Evolutionary conservation across 2,113 vertebrate species (phyloP).

Genomic region (Conger conger): DNA sequence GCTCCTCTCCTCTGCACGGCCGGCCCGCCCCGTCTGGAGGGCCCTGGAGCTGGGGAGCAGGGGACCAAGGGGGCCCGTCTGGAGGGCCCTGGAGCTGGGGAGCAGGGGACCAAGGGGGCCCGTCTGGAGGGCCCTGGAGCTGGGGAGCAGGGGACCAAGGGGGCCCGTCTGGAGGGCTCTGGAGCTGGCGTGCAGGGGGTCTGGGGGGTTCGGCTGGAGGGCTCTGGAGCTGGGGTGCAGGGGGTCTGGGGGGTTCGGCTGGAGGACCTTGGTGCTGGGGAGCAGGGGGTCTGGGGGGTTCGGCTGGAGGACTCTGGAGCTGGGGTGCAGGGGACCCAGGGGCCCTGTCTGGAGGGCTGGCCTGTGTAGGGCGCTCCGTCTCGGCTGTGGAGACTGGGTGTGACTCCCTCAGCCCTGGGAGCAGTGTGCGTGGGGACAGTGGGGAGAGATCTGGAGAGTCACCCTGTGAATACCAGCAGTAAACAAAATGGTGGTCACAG

Average conservation of each 20-base stretch:
- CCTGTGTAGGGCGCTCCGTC: not conserved
- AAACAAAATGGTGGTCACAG: not conserved
- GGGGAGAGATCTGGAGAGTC: not conserved
- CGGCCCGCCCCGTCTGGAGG: conserved; percentile 49
- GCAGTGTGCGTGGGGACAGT: not conserved
- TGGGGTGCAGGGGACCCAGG: conserved; percentile 34
- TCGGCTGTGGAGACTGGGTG: not conserved
- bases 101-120: conserved; percentile 17
- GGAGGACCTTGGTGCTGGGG: conserved; percentile 54
- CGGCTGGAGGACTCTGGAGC: conserved; percentile 55
- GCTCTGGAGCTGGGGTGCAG: conserved; percentile 50
- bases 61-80: conserved; percentile 30
- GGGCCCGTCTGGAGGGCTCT: conserved; percentile 49
- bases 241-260: conserved; percentile 33
- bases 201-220: conserved; percentile 43
- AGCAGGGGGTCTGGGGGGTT: conserved; percentile 21
- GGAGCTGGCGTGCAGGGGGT: conserved; percentile 46
- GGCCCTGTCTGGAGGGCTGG: not conserved
- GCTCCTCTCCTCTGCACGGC: conserved; percentile 47
- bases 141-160: conserved; percentile 32
- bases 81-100: conserved; percentile 54
- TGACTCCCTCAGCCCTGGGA: not conserved
- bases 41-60: conserved; percentile 50
- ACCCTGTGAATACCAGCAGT: not conserved
- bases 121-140: conserved; percentile 55